Conservation (phyloP, 2,113 vertebrate species). For the Bufo gargarizans region DNA sequence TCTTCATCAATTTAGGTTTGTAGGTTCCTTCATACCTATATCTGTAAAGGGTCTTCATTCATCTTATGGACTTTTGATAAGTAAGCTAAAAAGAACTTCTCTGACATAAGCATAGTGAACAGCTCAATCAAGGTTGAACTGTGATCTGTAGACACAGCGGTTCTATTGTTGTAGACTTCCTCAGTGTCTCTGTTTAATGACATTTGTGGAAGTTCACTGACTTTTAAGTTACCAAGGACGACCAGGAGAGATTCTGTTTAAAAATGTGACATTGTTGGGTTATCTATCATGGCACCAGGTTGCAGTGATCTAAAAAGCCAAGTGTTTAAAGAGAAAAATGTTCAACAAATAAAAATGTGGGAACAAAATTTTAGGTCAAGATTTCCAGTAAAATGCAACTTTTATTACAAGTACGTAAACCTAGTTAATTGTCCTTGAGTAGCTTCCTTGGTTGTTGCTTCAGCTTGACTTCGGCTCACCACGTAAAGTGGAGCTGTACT, state of each 20-base stretch:
- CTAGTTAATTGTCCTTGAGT: background rate
- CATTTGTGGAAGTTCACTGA: conserved; percentile 44
- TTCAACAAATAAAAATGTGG: conserved; percentile 15
- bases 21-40: background rate
- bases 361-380: background rate
- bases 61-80: background rate
- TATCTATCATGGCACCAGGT: conserved; percentile 50
- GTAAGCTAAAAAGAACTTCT: background rate
- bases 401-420: conserved; percentile 19
- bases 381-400: background rate
- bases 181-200: conserved; percentile 6
- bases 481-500: background rate
- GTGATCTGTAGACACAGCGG: conserved; percentile 11
- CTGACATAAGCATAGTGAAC: background rate
- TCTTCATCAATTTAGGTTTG: background rate
- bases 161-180: conserved; percentile 25
- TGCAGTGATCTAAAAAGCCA: conserved; percentile 33
- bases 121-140: conserved; percentile 23
- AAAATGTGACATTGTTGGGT: conserved; percentile 3
- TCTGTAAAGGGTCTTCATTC: background rate
- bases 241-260: conserved; percentile 21
- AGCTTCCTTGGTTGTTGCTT: background rate
- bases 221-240: conserved; percentile 18
- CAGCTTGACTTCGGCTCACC: background rate
- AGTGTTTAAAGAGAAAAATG: background rate